Evolutionary conservation across 2,797 vertebrate species (phyloP).

Genomic region (Lacerta bilineata): DNA sequence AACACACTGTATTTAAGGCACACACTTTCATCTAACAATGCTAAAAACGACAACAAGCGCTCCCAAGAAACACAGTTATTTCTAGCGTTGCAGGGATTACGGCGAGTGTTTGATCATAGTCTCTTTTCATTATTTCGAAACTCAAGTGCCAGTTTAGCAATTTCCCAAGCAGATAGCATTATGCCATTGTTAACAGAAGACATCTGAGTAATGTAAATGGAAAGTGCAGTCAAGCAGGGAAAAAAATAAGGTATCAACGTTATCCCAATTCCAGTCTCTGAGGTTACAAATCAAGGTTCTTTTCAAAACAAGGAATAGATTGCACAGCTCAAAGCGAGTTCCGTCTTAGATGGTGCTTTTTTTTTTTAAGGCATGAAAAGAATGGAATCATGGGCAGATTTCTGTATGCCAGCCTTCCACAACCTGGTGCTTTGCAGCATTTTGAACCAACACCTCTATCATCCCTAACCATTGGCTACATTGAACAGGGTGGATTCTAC

Average conservation of each 20-base stretch:
- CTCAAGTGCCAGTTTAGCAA: neutral
- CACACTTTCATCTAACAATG: neutral
- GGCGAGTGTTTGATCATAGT: neutral
- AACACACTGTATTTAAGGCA: neutral
- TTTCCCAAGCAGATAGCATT: conserved; percentile 11
- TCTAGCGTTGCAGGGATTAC: neutral
- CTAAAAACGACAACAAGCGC: neutral
- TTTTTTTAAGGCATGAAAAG: neutral
- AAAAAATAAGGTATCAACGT: neutral
- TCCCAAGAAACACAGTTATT: conserved; percentile 1
- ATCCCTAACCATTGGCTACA: no score
- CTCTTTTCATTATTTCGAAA: conserved; percentile 9
- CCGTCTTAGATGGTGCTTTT: neutral
- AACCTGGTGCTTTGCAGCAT: no score
- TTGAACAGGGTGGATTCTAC: no score
- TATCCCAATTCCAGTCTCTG: neutral
- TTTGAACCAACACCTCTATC: no score
- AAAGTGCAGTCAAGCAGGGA: neutral
- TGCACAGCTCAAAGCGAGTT: conserved; percentile 11
- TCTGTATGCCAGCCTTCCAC: no score
- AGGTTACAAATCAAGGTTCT: conserved; percentile 6
- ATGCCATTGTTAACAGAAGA: conserved; percentile 27
- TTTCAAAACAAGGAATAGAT: conserved; percentile 22
- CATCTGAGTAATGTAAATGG: conserved; percentile 13
- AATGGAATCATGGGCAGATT: neutral